Percentiles rank a stretch among this genome's conserved stretches.
Conservation (phyloP, 2,113 vertebrate species). For the Ammodytes marinus region DNA sequence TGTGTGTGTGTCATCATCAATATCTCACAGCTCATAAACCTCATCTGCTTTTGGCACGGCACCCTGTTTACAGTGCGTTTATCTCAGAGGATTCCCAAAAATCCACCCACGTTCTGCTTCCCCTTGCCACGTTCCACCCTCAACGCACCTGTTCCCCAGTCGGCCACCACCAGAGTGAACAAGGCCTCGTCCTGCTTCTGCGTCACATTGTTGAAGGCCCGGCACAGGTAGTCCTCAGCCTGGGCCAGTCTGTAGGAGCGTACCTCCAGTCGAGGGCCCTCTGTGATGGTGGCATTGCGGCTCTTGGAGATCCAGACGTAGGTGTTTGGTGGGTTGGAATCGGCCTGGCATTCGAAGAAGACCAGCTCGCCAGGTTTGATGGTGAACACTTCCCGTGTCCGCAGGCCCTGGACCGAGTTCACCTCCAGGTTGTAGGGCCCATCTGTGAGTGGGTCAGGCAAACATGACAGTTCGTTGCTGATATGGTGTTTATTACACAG, state of each 20-base stretch:
- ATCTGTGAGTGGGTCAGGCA: slow-evolving; percentile 81
- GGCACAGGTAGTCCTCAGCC: slow-evolving; percentile 89
- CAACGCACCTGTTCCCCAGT: slow-evolving; percentile 85
- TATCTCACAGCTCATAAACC: slow-evolving; percentile 21
- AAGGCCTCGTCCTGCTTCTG: slow-evolving; percentile 90
- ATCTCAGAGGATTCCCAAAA: slow-evolving; percentile 64
- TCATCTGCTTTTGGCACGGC: slow-evolving; percentile 57
- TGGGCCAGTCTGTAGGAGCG: slow-evolving; percentile 85
- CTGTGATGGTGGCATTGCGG: slow-evolving; percentile 88
- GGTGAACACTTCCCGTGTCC: slow-evolving; percentile 91
- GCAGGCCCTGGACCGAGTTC: slow-evolving; percentile 90
- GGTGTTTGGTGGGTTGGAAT: slow-evolving; percentile 95
- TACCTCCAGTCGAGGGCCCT: slow-evolving; percentile 90
- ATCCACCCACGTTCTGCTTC: slow-evolving; percentile 45
- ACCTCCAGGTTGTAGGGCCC: slow-evolving; percentile 95
- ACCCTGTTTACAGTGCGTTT: slow-evolving; percentile 57
- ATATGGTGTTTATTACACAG: neutral
- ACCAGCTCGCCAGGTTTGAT: slow-evolving; percentile 90
- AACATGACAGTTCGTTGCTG: slow-evolving; percentile 22
- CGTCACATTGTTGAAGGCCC: slow-evolving; percentile 94
- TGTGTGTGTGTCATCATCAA: slow-evolving; percentile 25
- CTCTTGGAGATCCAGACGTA: slow-evolving; percentile 92
- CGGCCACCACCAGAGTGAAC: slow-evolving; percentile 91
- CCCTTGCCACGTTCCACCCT: slow-evolving; percentile 45
- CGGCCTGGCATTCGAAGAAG: slow-evolving; percentile 93